Base-by-base conservation (phyloP, 2,797 vertebrate genomes). In the Diceros bicornis region DNA sequence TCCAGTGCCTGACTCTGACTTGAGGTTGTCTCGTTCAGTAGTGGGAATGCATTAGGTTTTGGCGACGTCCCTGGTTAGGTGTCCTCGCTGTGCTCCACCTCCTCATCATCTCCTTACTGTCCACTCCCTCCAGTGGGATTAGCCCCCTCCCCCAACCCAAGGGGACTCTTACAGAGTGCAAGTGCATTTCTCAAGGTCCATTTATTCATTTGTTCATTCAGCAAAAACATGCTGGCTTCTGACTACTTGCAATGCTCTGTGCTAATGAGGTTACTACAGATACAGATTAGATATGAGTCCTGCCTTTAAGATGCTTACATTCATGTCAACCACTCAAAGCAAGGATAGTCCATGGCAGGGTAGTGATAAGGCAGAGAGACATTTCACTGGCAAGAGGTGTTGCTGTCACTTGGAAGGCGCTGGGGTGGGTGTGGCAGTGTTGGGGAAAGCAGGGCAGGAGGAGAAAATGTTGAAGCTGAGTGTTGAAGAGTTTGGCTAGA, bases 121-220 rank as follows among this genome's bases (percentile, higher is more conserved):
- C n/a, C 8, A 29, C 21, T 41, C 2, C 37, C 5, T 69, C 17
- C 6, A 23, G 18, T 23, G 41, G 44, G 25, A 61, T 52, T 69
- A 69, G 21, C 9, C 9, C 25, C 44, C 10, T 52, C 1, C 16
- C 34, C 64, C 27, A 57, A 37, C 25, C n/a, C 5, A 32, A 44
- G n/a, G 11, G 9, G 7, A 81, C 72, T 96, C 34, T 68, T 66
- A 61, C 29, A 55, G 47, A 20, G 4, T 21, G 2, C 29, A 94
- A 61, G 11, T 94, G 8, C 4, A 3, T 87, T 89, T 93, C 52
- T 91, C 64, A 87, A 79, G 34, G 32, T 92, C 55, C 16, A 2
- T 89, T 83, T 59, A 34, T 75, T 83, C 55, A 59, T 88, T 37
- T 94, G n/a, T 89, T 96, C 37, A 79, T 72, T 83, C 10, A 37